phyloP scores from a whole-genome alignment of 2,797 vertebrate genomes.

The Eulemur rubriventer region DNA sequence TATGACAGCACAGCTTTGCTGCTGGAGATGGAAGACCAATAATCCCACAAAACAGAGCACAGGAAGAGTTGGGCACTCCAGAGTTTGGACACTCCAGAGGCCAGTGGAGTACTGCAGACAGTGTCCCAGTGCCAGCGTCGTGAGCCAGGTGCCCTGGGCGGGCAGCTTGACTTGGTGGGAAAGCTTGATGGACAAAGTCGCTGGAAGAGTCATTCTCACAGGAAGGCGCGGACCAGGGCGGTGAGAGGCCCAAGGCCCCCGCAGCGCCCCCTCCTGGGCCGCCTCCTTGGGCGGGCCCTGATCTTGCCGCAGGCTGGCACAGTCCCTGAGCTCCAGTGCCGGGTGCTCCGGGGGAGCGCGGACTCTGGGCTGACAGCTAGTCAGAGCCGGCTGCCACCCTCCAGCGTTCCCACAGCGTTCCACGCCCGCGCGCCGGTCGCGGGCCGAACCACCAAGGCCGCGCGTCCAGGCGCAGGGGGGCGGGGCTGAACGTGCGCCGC shows the following conservation, averaged over 20 bases:
- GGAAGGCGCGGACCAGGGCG: too few species aligned
- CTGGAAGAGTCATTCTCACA: not conserved
- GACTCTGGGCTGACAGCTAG: conserved; percentile 56
- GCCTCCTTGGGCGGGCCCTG: conserved; percentile 1
- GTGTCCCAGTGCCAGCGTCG: not conserved
- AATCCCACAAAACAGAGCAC: not conserved
- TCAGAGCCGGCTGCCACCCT: not conserved
- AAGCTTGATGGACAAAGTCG: not conserved
- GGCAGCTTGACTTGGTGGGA: too few species aligned
- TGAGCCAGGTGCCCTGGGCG: not conserved
- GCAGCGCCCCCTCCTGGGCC: not conserved
- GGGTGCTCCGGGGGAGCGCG: conserved; percentile 64
- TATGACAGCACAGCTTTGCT: not conserved
- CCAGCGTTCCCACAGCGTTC: not conserved
- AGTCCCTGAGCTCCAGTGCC: conserved; percentile 64
- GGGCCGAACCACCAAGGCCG: not conserved
- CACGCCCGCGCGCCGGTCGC: not conserved
- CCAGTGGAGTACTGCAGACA: not conserved
- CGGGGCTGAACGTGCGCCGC: conserved; percentile 31
- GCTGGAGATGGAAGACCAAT: not conserved
- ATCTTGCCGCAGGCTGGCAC: conserved; percentile 55
- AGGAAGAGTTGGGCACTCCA: not conserved
- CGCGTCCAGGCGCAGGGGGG: not conserved
- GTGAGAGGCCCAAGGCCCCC: too few species aligned
- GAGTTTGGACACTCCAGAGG: not conserved